phyloP scores from a whole-genome alignment of 2,797 vertebrate species.

The Crocodylus rhombifer region DNA sequence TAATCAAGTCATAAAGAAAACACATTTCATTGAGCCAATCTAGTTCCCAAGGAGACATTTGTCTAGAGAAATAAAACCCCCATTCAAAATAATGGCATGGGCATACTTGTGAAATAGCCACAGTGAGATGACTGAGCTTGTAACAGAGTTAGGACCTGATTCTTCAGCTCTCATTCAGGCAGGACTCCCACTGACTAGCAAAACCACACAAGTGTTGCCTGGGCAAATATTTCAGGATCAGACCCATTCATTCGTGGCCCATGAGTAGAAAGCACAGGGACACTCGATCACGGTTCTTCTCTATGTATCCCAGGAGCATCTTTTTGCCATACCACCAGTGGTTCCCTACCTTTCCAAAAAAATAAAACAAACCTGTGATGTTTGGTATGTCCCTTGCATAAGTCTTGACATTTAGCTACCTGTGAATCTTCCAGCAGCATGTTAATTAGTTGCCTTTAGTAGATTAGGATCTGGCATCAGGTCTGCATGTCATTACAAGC shows the following conservation, averaged over 20 bases:
- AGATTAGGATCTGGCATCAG: conserved; percentile 79
- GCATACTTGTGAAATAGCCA: background rate
- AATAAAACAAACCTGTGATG: background rate
- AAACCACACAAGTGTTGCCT: background rate
- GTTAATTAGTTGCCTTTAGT: conserved; percentile 79
- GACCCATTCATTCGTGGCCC: background rate
- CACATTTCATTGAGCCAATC: background rate
- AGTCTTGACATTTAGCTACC: conserved; percentile 37
- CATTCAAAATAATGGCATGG: background rate
- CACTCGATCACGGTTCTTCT: background rate
- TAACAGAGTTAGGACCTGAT: background rate
- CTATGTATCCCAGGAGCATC: background rate
- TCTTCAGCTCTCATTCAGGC: background rate
- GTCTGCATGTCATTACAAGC: conserved; percentile 83
- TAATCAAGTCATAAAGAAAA: background rate
- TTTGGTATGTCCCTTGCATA: background rate
- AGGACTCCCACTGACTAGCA: accelerated
- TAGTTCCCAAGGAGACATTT: background rate
- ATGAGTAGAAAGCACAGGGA: background rate
- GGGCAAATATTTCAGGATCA: background rate
- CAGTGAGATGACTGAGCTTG: background rate
- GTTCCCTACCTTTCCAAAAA: background rate
- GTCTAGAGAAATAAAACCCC: background rate
- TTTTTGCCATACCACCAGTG: background rate
- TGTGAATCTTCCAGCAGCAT: conserved; percentile 74